phyloP scores from a whole-genome alignment of 53 echinoderm and acorn worm genomes.

The Echinarachnius parma region DNA sequence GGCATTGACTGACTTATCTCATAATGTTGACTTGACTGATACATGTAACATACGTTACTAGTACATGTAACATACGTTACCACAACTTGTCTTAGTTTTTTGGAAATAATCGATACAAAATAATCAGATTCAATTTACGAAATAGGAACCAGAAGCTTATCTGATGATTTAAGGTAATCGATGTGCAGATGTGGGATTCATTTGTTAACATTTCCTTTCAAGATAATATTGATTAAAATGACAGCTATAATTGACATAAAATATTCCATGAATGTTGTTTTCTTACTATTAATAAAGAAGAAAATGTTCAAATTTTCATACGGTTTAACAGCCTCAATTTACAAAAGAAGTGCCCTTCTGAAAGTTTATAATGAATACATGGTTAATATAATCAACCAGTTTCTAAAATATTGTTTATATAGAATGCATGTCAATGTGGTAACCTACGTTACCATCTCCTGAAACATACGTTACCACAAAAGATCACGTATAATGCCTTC shows the following conservation, averaged over 20 bases:
- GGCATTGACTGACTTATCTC: neutral
- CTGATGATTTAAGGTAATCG: neutral
- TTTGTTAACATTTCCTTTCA: neutral
- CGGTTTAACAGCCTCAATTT: neutral
- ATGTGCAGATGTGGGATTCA: neutral
- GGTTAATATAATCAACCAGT: too few relatives aligned
- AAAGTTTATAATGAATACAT: neutral
- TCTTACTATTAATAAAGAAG: too few relatives aligned
- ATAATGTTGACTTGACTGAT: neutral
- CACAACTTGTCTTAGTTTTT: conserved; percentile 1
- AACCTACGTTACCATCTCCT: conserved; percentile 8
- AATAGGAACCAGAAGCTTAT: neutral
- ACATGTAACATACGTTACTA: conserved; percentile 11
- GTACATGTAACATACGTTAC: conserved; percentile 9
- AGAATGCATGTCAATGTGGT: neutral
- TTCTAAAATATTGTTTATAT: neutral
- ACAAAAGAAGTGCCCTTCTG: neutral
- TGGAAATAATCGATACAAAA: neutral
- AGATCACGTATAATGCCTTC: neutral
- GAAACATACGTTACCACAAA: conserved; percentile 10
- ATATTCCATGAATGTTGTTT: too few relatives aligned
- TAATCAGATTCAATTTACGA: neutral
- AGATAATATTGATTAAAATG: neutral
- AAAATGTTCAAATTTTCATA: too few relatives aligned
- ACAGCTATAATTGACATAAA: neutral